Evolutionary conservation across 37 sponge, comb jelly and placozoan genomes (phyloP).

Genomic region (Spongilla lacustris): DNA sequence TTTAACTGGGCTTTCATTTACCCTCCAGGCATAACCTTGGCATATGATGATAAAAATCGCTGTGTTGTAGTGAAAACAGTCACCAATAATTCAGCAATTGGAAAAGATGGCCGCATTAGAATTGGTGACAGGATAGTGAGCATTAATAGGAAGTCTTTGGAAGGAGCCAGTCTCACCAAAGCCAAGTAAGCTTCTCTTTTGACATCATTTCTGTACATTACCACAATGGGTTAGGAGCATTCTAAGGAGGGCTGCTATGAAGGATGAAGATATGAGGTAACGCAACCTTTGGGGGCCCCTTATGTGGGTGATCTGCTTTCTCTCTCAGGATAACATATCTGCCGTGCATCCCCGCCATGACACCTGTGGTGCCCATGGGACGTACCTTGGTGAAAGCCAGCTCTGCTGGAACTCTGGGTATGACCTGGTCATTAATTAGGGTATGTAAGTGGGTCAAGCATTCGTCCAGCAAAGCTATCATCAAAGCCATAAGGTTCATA

Average conservation of each 20-base stretch:
- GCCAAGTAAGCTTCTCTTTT: conserved; percentile 33
- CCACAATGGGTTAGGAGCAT: not conserved
- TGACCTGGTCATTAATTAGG: not conserved
- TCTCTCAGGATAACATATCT: not conserved
- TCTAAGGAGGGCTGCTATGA: conserved; percentile 41
- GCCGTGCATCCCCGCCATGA: not conserved
- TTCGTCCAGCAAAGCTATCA: too few relatives aligned
- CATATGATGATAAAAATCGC: conserved; percentile 32
- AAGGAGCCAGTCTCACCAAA: conserved; percentile 45
- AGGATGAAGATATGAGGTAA: conserved; percentile 8
- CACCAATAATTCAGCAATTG: conserved; percentile 50
- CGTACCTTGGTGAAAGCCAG: not conserved
- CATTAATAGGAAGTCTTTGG: conserved; percentile 71
- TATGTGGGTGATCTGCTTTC: not conserved
- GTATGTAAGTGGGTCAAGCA: too few relatives aligned
- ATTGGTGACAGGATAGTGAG: conserved; percentile 82
- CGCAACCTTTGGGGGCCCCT: too few relatives aligned
- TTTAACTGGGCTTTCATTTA: too few relatives aligned
- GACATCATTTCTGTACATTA: not conserved
- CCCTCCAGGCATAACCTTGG: conserved; percentile 43
- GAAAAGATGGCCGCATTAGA: conserved; percentile 74
- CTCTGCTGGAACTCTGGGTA: not conserved
- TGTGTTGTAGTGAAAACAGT: conserved; percentile 73
- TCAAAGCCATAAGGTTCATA: too few relatives aligned
- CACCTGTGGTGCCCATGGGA: not conserved